Conservation (phyloP, 2,888 invertebrate species). For the Lumbricus terrestris region DNA sequence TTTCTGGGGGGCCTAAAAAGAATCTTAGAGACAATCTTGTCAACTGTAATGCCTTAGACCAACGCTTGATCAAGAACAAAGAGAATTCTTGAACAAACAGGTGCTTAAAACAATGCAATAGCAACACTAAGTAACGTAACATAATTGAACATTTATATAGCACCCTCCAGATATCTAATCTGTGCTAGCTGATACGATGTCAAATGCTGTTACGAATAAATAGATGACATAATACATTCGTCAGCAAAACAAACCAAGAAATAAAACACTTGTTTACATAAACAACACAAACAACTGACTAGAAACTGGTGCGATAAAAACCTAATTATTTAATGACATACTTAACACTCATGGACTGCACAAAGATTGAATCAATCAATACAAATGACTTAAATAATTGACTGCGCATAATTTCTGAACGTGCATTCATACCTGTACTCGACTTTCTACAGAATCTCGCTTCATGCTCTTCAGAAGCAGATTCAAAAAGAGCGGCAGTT, state of each 20-base stretch:
- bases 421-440: slow-evolving; percentile 64
- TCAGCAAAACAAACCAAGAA: too few relatives aligned
- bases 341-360: neutral
- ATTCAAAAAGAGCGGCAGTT: slow-evolving; percentile 76
- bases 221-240: too few relatives aligned
- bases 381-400: neutral
- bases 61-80: neutral
- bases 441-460: slow-evolving; percentile 71
- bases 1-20: too few relatives aligned
- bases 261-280: neutral
- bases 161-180: too few relatives aligned
- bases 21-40: neutral
- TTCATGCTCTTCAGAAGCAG: slow-evolving; percentile 81
- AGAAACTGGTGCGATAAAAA: neutral
- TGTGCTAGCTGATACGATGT: too few relatives aligned
- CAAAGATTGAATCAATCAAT: neutral
- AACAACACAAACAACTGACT: neutral
- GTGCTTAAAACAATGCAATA: neutral
- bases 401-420: neutral
- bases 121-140: too few relatives aligned
- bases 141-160: too few relatives aligned
- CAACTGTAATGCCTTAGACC: neutral
- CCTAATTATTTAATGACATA: neutral
- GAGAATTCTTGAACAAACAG: neutral
- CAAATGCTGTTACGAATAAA: too few relatives aligned